A percentile compares a stretch with the other conserved stretches of the same genome.
These are phyloP conservation scores for Thumatha senex DNA, from an alignment of 2,888 invertebrate species.

Conservation along the genomic window DNA sequence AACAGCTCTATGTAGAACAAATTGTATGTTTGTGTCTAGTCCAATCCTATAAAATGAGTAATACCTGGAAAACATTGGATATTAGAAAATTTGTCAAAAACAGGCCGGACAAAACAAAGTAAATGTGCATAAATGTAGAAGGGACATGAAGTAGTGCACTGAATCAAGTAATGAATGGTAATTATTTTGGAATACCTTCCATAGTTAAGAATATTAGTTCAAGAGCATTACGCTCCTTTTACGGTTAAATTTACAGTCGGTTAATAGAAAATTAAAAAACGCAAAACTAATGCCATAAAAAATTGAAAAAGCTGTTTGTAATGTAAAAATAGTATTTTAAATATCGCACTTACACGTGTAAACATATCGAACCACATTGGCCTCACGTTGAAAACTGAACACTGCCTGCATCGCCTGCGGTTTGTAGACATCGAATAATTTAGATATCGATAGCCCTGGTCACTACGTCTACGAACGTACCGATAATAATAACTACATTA, in stretches of 20 bases:
- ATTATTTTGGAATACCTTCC: too few species aligned
- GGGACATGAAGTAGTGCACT: too few species aligned
- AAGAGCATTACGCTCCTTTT: background rate
- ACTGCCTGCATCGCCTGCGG: slow-evolving; percentile 6
- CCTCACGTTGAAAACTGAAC: background rate
- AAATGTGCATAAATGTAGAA: too few species aligned
- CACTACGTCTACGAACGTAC: slow-evolving; percentile 5
- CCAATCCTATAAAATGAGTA: too few species aligned
- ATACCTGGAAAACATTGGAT: too few species aligned
- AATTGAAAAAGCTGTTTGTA: background rate
- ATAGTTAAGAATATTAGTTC: too few species aligned
- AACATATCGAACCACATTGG: slow-evolving; percentile 23
- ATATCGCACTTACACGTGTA: slow-evolving; percentile 12
- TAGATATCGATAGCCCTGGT: background rate
- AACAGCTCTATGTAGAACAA: too few species aligned
- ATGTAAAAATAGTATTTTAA: slow-evolving; percentile 2
- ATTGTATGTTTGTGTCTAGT: too few species aligned
- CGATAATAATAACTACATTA: background rate
- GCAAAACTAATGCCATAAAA: background rate
- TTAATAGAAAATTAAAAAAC: background rate
- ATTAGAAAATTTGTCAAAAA: too few species aligned
- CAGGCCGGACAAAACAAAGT: too few species aligned
- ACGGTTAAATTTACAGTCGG: background rate
- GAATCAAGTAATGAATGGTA: too few species aligned
- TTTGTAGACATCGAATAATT: background rate